These are phyloP conservation scores for Caranx ignobilis DNA, from an alignment of 2,113 vertebrate genomes.

Conservation along the genomic window DNA sequence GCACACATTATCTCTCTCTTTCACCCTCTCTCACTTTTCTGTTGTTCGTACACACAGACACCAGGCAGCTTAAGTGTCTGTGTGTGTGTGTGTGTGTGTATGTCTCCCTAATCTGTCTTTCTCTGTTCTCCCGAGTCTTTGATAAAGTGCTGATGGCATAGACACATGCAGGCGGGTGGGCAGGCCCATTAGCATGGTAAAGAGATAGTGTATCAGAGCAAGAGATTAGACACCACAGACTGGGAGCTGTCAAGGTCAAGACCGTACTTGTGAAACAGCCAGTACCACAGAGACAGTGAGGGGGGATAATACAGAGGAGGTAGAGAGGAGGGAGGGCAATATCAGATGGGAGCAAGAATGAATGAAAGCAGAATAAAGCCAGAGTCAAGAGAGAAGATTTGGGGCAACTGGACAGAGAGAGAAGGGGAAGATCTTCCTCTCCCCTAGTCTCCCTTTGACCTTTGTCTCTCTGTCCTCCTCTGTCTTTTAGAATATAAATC, in stretches of 20 bases:
- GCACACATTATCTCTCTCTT: slow-evolving; percentile 59
- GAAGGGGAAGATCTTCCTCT: slow-evolving; percentile 9
- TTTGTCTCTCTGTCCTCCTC: not conserved
- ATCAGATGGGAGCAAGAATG: slow-evolving; percentile 47
- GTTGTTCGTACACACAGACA: slow-evolving; percentile 65
- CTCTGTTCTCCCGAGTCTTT: slow-evolving; percentile 74
- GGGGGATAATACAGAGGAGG: slow-evolving; percentile 35
- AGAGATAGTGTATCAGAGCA: slow-evolving; percentile 83
- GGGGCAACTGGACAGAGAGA: slow-evolving; percentile 1
- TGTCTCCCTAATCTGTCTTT: slow-evolving; percentile 77
- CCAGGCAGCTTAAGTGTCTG: slow-evolving; percentile 46
- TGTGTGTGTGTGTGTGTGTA: slow-evolving; percentile 30
- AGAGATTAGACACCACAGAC: slow-evolving; percentile 83
- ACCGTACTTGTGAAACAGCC: slow-evolving; percentile 81
- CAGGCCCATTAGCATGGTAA: slow-evolving; percentile 83
- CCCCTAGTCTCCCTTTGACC: not conserved
- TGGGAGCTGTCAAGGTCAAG: slow-evolving; percentile 85
- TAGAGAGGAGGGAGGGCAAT: slow-evolving; percentile 26
- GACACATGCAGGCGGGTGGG: slow-evolving; percentile 61
- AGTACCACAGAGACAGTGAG: slow-evolving; percentile 54
- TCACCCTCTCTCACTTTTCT: slow-evolving; percentile 52
- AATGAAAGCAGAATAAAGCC: slow-evolving; percentile 28
- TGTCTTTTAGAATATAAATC: slow-evolving; percentile 79
- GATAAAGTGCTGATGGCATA: slow-evolving; percentile 84
- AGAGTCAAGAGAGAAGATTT: not conserved